A percentile compares a stretch with the other conserved stretches of the same genome.
Conservation (phyloP, 1,140 invertebrate species). For the Pogonognathellus flavescens region DNA sequence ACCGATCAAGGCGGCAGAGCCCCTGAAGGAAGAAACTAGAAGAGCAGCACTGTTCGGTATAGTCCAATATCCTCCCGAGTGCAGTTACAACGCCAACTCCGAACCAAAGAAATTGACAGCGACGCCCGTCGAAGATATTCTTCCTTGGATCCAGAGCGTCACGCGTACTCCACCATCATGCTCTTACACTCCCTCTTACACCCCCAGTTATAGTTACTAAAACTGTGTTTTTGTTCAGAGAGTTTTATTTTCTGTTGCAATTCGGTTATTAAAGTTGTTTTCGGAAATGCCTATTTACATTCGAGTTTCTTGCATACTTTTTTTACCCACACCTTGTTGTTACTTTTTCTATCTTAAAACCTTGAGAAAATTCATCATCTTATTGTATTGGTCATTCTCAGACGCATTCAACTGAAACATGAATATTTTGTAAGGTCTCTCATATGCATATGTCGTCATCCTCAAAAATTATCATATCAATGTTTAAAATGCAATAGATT, state of each 20-base stretch:
- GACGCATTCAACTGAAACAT: too few relatives aligned
- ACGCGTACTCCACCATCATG: slow-evolving; percentile 46
- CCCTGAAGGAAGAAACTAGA: slow-evolving; percentile 55
- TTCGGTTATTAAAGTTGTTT: slow-evolving; percentile 39
- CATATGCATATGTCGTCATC: too few relatives aligned
- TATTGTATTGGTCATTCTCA: too few relatives aligned
- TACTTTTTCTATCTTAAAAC: too few relatives aligned
- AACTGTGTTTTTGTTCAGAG: slow-evolving; percentile 18
- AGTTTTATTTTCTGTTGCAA: slow-evolving; percentile 48
- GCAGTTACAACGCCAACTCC: slow-evolving; percentile 54
- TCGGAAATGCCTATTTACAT: not conserved
- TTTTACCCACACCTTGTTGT: too few relatives aligned
- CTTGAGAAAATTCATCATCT: too few relatives aligned
- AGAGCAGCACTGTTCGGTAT: slow-evolving; percentile 61
- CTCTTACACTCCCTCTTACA: slow-evolving; percentile 39
- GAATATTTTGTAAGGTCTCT: too few relatives aligned
- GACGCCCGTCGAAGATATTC: slow-evolving; percentile 59
- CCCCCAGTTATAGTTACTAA: slow-evolving; percentile 43
- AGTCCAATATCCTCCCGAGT: slow-evolving; percentile 64
- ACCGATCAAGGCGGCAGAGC: slow-evolving; percentile 55
- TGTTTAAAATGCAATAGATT: too few relatives aligned
- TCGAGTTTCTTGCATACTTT: not conserved
- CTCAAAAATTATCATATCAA: too few relatives aligned
- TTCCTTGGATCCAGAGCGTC: slow-evolving; percentile 63
- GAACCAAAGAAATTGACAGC: slow-evolving; percentile 60